Percentiles rank a stretch among this genome's conserved stretches.
phyloP scores from a whole-genome alignment of 2,888 invertebrate species.

The Panorpa germanica region DNA sequence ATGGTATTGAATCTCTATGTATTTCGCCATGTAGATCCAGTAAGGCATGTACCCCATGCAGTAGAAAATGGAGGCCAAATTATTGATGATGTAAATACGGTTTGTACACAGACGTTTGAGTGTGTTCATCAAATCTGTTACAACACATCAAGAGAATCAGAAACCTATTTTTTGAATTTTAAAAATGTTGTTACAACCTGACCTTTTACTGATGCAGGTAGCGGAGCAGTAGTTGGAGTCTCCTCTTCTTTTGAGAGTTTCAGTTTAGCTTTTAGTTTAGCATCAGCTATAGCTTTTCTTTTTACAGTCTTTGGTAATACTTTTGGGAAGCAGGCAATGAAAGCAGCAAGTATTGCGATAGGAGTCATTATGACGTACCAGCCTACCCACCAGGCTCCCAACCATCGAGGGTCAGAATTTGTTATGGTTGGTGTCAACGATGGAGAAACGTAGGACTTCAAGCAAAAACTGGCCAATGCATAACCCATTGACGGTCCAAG shows the following conservation, averaged over 20 bases:
- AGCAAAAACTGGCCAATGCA: constrained; percentile 39
- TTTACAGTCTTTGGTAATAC: constrained; percentile 44
- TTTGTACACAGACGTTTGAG: constrained; percentile 43
- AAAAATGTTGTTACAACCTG: too few species aligned
- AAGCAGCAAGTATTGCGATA: constrained; percentile 25
- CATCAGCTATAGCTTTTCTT: constrained; percentile 22
- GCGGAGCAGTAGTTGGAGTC: constrained; percentile 19
- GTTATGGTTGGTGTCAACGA: constrained; percentile 41
- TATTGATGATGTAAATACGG: constrained; percentile 49
- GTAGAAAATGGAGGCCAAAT: constrained; percentile 52
- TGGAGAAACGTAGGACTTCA: constrained; percentile 46
- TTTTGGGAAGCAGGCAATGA: constrained; percentile 45
- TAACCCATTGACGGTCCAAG: constrained; percentile 51
- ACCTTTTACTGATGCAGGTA: constrained; percentile 26
- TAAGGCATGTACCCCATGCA: constrained; percentile 53
- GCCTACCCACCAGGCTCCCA: constrained; percentile 69
- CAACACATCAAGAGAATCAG: constrained; percentile 14
- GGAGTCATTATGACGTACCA: constrained; percentile 39
- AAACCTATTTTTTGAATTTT: not conserved
- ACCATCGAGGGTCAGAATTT: constrained; percentile 52
- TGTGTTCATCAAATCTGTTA: constrained; percentile 39
- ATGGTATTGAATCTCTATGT: constrained; percentile 64
- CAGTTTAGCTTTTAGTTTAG: constrained; percentile 15
- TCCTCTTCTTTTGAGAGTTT: too few species aligned
- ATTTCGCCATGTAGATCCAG: constrained; percentile 67